These are phyloP conservation scores for Heteromormyrus szaboi DNA, from an alignment of 2,797 vertebrate species.

Conservation along the genomic window DNA sequence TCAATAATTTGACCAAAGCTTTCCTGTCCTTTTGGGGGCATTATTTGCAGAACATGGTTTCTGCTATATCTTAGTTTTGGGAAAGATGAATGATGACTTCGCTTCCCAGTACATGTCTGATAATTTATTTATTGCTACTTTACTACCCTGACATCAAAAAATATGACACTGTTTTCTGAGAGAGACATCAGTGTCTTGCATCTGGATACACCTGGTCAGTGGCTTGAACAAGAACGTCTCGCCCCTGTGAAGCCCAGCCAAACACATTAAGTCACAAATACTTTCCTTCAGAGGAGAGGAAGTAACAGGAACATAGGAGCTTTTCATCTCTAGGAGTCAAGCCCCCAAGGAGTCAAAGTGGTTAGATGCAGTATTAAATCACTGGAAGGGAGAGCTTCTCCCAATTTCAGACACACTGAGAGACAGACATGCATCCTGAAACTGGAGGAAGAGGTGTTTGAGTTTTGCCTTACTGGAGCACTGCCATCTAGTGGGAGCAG, in stretches of 20 bases:
- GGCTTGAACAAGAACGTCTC: background rate
- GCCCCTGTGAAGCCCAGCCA: background rate
- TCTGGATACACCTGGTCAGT: background rate
- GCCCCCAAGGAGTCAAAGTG: background rate
- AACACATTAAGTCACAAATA: background rate
- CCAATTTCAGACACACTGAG: background rate
- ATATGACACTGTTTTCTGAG: background rate
- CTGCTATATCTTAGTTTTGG: background rate
- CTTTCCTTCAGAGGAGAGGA: background rate
- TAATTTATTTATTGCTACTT: background rate
- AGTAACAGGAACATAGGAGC: background rate
- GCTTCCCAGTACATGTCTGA: background rate
- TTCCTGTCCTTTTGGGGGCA: background rate
- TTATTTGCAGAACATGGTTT: background rate
- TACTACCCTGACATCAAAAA: background rate
- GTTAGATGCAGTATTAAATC: background rate
- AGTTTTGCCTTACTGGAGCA: background rate
- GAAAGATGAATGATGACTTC: background rate
- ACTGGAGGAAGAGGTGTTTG: background rate
- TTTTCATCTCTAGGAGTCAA: background rate
- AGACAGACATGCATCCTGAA: background rate
- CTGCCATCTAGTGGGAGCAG: conserved; percentile 15
- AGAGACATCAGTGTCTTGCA: background rate
- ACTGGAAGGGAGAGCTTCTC: background rate
- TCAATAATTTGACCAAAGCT: background rate